Evolutionary conservation across 2,888 invertebrate genomes (phyloP).

Genomic region (Drosophila phalerata): DNA sequence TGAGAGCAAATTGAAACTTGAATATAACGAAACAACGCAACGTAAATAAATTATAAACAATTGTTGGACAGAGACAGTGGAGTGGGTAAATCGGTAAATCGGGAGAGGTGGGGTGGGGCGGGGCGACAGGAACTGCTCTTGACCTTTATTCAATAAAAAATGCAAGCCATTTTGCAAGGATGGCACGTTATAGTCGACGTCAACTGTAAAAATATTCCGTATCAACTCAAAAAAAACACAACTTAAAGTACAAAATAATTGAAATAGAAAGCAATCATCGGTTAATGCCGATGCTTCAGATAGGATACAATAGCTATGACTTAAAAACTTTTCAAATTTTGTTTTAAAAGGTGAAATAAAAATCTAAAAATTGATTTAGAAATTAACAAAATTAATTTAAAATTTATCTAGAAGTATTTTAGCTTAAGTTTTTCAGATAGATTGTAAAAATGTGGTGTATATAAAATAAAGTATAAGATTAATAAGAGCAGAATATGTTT

Average conservation of each 20-base stretch:
- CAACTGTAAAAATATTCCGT: conserved; percentile 87
- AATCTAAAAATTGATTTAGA: no score
- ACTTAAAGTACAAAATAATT: conserved; percentile 3
- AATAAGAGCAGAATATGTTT: no score
- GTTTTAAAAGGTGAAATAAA: no score
- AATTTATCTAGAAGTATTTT: no score
- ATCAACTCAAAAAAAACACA: conserved; percentile 45
- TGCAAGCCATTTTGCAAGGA: conserved; percentile 91
- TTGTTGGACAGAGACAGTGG: background rate
- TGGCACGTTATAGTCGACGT: conserved; percentile 90
- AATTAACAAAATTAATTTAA: no score
- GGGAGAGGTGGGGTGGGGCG: background rate
- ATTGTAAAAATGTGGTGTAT: no score
- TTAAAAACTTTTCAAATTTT: no score
- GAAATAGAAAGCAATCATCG: conserved; percentile 4
- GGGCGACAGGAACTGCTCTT: conserved; percentile 45
- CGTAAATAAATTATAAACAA: conserved; percentile 8
- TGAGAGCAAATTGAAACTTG: conserved; percentile 26
- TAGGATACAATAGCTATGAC: background rate
- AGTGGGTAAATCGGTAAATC: background rate
- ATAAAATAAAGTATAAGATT: no score
- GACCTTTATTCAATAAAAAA: conserved; percentile 87
- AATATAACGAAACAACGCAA: background rate
- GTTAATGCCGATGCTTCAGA: background rate
- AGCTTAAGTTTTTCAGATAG: no score